Base-by-base conservation (phyloP, 2,888 invertebrate genomes). In the Apamea crenata region DNA sequence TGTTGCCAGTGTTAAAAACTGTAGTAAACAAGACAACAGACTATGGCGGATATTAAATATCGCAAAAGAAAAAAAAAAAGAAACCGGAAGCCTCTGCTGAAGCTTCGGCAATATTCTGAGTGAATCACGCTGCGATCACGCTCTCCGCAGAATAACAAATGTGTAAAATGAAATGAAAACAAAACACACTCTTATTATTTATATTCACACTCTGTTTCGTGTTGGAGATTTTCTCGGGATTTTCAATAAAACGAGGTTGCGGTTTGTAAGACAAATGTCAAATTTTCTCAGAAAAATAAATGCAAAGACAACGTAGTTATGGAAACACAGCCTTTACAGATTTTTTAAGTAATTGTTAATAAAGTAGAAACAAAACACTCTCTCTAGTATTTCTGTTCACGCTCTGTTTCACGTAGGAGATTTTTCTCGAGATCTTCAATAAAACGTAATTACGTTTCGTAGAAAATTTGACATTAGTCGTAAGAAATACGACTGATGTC, bases 151-250 rank as follows among this genome's bases (percentile, higher is more conserved):
- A 63, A 81, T 70, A 77, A 68, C 56, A 71, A 81, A 70, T 70
- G 40, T 59, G 63, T 74, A 63, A 77, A 84, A 81, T 81, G 59
- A 71, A 85, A 81, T 67, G 73, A 70, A 77, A 84, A 74, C 82
- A 74, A 81, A 85, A 82, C 82, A 70, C 53, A 7, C 12, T 18
- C 18, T 56, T 36, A n/a, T 56, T 71, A 56, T 71, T 47, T 63
- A 10, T 56, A 36, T 61, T 44, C 29, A 36, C 25, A 50, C 25
- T 7, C 47, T 36, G 25, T 53, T 67, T 61, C 29, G 53, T 53
- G 66, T 61, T 8, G 6, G 65, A 47, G n/a, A 36, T 71, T 56
- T 78, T 53, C 44, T 44, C 7, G 14, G 50, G 50, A 71, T 65
- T 67, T 77, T 66, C 21, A 29, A 47, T 83, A 53, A 14, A 61